Percentiles rank a stretch among this genome's conserved stretches.
Evolutionary conservation across 1,140 invertebrate species (phyloP).

Genomic region (Matsumurasca onukii): DNA sequence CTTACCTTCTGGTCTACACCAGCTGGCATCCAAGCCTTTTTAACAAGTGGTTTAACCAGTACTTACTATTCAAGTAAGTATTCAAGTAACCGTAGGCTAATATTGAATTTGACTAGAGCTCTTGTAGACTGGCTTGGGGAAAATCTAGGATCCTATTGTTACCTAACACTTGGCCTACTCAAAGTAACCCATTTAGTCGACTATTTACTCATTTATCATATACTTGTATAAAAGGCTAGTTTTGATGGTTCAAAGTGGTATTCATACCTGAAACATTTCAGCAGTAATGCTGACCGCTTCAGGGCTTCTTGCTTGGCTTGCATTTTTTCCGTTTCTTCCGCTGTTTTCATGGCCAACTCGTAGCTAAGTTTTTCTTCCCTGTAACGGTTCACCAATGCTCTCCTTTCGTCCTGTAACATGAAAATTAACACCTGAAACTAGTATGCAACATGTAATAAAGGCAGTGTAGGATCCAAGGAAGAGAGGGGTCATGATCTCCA

Average conservation of each 20-base stretch:
- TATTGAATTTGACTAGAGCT: neutral
- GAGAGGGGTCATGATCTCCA: neutral
- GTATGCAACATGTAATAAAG: neutral
- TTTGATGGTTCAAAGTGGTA: too few species aligned
- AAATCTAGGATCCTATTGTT: neutral
- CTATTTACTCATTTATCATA: neutral
- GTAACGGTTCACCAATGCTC: conserved; percentile 17
- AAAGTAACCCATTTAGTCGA: too few species aligned
- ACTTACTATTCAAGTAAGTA: too few species aligned
- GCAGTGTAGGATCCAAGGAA: neutral
- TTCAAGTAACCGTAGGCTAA: neutral
- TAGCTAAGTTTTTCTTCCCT: conserved; percentile 4
- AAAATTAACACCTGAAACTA: neutral
- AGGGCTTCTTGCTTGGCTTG: neutral
- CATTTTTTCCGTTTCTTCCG: conserved; percentile 10
- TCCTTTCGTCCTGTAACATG: neutral
- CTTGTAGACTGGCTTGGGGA: neutral
- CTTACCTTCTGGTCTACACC: too few species aligned
- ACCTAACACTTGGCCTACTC: too few species aligned
- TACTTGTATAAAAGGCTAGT: too few species aligned
- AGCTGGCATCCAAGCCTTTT: too few species aligned
- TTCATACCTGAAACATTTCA: conserved; percentile 12
- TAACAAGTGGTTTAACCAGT: too few species aligned
- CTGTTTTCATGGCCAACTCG: conserved; percentile 12
- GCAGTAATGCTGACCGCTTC: neutral